Base-by-base conservation (phyloP, 2,888 invertebrate genomes). In the Idaea aversata region DNA sequence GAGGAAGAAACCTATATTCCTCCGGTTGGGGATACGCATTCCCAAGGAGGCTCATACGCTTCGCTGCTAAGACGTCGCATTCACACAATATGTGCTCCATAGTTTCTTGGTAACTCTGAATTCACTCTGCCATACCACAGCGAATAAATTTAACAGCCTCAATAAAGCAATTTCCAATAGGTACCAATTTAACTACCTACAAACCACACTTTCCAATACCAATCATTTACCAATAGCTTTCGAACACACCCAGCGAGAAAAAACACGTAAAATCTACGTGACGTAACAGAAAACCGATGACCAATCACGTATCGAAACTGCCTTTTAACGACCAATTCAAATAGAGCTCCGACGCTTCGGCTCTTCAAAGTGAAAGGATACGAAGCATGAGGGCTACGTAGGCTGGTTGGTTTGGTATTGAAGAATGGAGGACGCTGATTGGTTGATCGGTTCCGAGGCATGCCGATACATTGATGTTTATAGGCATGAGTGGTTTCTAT, bases 381-480 rank as follows among this genome's bases (percentile, higher is more conserved):
- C 62, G 47, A 63, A 60, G 68, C 69, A 65, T 69, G 68, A 68
- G 85, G 64, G 79, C 86, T 69, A n/a, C 60, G 47, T 63, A 69
- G 68, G 74, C 70, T 80, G 79, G 88, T 47, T 66, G 72, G 64
- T 66, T 59, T 66, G 68, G 47, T 47, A 70, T 89, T 90, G 85
- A 88, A 91, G 88, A 85, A 87, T 74, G 82, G 74, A 71, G 85
- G 75, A 73, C 74, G 72, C 78, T 79, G 81, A 93, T 93, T 92
- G 92, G 93, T 77, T 90, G 93, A 95, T 95, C 93, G 94, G 94
- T 93, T 93, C 88, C 85, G 88, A 90, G 88, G 80, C 78, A 85
- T 75, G 93, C 93, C 93, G 89, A 88, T 88, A 88, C 76, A 84
- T 79, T 66, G 58, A 79, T 81, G 84, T 83, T 88, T 84, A 87